phyloP scores from a whole-genome alignment of 92 coral and sea anemone genomes.

The Scolanthus callimorphus region DNA sequence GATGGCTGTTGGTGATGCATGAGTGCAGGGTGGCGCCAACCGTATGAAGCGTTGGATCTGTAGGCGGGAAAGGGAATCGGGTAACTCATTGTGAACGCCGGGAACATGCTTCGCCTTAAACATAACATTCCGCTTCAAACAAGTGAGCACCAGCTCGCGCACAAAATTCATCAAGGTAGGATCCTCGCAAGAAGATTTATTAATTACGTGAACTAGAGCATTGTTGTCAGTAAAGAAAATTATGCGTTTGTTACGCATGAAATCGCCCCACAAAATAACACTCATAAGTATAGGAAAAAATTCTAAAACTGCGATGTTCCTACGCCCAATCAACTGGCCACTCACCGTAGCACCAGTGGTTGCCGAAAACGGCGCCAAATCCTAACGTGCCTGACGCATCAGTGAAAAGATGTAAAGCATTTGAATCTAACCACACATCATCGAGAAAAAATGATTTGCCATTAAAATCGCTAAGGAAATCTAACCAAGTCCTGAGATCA shows the following conservation, averaged over 20 bases:
- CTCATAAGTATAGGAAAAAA: constrained; percentile 9
- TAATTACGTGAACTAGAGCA: constrained; percentile 7
- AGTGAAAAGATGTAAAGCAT: too few relatives aligned
- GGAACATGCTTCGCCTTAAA: constrained; percentile 14
- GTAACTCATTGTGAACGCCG: constrained; percentile 7
- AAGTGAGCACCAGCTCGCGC: constrained; percentile 16
- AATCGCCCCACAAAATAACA: constrained; percentile 7
- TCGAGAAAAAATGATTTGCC: constrained; percentile 20
- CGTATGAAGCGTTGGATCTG: constrained; percentile 13
- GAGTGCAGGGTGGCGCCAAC: constrained; percentile 1
- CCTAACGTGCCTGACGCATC: constrained; percentile 13
- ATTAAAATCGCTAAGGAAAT: constrained; percentile 4
- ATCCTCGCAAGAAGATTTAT: constrained; percentile 23
- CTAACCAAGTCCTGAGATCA: constrained; percentile 17
- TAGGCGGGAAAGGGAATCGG: constrained; percentile 26
- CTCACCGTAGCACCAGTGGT: constrained; percentile 23
- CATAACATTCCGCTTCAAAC: constrained; percentile 13
- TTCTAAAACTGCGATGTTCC: too few relatives aligned
- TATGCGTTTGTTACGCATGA: constrained; percentile 18
- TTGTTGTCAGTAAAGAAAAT: constrained; percentile 32
- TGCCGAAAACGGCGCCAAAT: constrained; percentile 32
- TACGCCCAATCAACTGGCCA: too few relatives aligned
- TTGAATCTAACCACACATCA: constrained; percentile 35
- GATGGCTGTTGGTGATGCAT: neutral
- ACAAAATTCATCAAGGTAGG: constrained; percentile 10